phyloP scores from a whole-genome alignment of 2,797 vertebrate genomes.

The Sebastes taczanowskii region DNA sequence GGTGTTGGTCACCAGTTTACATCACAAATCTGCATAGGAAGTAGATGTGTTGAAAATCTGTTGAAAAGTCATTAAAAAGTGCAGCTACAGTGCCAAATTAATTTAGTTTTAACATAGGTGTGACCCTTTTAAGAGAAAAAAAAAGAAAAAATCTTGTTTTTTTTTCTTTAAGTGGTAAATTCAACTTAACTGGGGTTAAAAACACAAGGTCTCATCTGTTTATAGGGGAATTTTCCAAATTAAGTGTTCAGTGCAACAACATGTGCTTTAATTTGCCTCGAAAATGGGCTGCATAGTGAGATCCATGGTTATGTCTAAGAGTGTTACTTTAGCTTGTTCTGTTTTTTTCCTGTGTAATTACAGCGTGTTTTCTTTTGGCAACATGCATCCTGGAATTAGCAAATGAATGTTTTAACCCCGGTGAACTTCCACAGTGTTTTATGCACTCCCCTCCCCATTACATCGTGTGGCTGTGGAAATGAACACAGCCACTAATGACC shows the following conservation, averaged over 20 bases:
- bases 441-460: conserved; percentile 66
- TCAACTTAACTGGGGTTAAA: conserved; percentile 23
- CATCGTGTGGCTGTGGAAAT: conserved; percentile 67
- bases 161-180: neutral
- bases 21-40: neutral
- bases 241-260: conserved; percentile 59
- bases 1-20: neutral
- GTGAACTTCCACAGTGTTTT: conserved; percentile 72
- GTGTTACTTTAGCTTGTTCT: conserved; percentile 72
- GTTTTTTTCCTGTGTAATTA: conserved; percentile 78
- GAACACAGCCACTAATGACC: conserved; percentile 82
- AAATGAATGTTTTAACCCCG: conserved; percentile 82
- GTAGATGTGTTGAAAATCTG: neutral
- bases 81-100: neutral
- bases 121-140: neutral
- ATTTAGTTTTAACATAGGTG: conserved; percentile 8
- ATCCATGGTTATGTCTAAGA: conserved; percentile 59
- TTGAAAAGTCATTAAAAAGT: conserved; percentile 35
- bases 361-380: conserved; percentile 80
- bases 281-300: conserved; percentile 62
- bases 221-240: conserved; percentile 54
- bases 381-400: conserved; percentile 82
- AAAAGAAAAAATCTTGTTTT: neutral
- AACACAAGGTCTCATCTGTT: conserved; percentile 38
- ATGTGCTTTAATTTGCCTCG: conserved; percentile 72